These are phyloP conservation scores for Catocala fraxini DNA, from an alignment of 2,888 invertebrate species.

Conservation along the genomic window DNA sequence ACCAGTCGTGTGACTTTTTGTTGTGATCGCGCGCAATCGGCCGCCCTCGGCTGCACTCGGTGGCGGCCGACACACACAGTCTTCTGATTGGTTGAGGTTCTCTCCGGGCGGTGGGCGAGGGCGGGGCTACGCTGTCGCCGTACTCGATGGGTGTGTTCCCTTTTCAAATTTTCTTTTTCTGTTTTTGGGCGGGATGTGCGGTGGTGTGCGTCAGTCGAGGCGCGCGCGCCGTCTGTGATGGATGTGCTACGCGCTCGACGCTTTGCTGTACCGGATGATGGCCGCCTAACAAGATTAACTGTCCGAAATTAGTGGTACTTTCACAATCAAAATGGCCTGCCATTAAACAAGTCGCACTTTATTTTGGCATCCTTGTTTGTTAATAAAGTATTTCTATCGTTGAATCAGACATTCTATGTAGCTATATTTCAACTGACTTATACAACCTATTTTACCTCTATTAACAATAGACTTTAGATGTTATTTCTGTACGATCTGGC, in stretches of 20 bases:
- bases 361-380: conserved; percentile 44
- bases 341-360: conserved; percentile 42
- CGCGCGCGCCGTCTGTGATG: conserved; percentile 80
- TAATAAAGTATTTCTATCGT: conserved; percentile 9
- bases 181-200: conserved; percentile 83
- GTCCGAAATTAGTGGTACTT: conserved; percentile 50
- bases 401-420: neutral
- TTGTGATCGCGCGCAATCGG: conserved; percentile 81
- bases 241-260: conserved; percentile 72
- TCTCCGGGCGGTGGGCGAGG: conserved; percentile 69
- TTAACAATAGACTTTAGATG: no score
- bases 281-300: conserved; percentile 47
- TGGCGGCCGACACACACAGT: conserved; percentile 53
- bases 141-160: conserved; percentile 82
- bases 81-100: conserved; percentile 62
- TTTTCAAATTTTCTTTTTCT: conserved; percentile 86
- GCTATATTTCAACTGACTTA: neutral
- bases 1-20: conserved; percentile 86
- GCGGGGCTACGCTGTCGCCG: conserved; percentile 61
- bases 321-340: conserved; percentile 44
- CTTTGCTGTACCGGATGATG: conserved; percentile 55
- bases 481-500: no score
- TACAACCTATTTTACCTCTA: no score
- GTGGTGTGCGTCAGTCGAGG: conserved; percentile 83
- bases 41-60: conserved; percentile 74